Conservation (phyloP, 30 jellyfish, hydroid and myxozoan species). For the Aurelia aurita complex sp. Pacific region DNA sequence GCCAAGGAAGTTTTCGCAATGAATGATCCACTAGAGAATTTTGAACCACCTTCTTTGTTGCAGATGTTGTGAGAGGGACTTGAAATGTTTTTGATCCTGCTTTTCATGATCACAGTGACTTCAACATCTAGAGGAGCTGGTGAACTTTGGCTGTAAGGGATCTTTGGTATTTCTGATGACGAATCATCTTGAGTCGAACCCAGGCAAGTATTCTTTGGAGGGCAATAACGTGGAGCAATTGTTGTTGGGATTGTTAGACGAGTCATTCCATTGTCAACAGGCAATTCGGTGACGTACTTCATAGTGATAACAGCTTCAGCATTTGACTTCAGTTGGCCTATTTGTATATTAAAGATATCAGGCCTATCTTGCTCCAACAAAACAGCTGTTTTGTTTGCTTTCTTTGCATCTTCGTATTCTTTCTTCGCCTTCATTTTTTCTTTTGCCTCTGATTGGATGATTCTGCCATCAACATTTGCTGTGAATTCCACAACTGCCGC, state of each 20-base stretch:
- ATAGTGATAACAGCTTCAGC: not conserved
- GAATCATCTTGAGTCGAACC: not conserved
- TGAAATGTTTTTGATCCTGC: not conserved
- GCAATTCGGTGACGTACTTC: not conserved
- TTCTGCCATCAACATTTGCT: slow-evolving; percentile 7
- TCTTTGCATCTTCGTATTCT: slow-evolving; percentile 25
- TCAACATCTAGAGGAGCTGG: not conserved
- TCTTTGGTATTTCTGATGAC: not conserved
- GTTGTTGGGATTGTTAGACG: slow-evolving; percentile 9
- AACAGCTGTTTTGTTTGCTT: slow-evolving; percentile 5
- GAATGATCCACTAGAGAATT: not conserved
- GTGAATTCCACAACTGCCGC: not conserved
- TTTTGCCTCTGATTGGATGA: not conserved
- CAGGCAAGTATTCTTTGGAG: not conserved
- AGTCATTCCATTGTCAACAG: not conserved
- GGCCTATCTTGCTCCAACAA: slow-evolving; percentile 11
- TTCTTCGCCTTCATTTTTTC: slow-evolving; percentile 5
- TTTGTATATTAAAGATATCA: slow-evolving; percentile 4
- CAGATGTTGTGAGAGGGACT: not conserved
- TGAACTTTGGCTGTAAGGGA: not conserved
- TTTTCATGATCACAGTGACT: not conserved
- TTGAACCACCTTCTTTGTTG: not conserved
- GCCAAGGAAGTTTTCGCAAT: not conserved
- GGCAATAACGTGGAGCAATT: slow-evolving; percentile 14
- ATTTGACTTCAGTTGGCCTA: slow-evolving; percentile 6